Evolutionary conservation across 2,888 invertebrate species (phyloP).

Genomic region (Nemoura dubitans): DNA sequence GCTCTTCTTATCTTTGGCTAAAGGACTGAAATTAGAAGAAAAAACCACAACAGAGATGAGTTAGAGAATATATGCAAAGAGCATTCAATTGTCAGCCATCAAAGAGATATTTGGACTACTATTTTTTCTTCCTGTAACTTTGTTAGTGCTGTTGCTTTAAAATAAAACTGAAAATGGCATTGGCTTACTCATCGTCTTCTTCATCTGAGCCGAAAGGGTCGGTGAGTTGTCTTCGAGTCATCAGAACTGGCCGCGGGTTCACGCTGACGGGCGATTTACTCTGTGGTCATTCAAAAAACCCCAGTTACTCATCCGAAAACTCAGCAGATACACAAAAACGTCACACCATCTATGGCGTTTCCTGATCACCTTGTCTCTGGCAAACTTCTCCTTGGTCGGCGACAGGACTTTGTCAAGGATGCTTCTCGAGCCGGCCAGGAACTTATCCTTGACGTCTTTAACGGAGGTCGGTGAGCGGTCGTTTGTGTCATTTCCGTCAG

Average conservation of each 20-base stretch:
- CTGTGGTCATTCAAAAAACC: conserved; percentile 52
- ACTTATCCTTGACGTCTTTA: conserved; percentile 76
- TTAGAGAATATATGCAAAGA: background rate
- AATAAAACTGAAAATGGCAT: background rate
- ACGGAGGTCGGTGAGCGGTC: conserved; percentile 65
- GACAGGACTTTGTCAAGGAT: conserved; percentile 80
- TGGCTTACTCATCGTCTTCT: conserved; percentile 66
- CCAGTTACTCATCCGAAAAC: background rate
- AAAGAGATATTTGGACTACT: too few species aligned
- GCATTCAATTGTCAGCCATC: background rate
- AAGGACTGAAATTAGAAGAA: conserved; percentile 38
- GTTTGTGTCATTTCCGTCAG: conserved; percentile 59
- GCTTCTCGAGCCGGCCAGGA: conserved; percentile 74
- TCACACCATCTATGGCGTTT: background rate
- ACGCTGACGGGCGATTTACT: conserved; percentile 60
- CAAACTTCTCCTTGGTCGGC: conserved; percentile 73
- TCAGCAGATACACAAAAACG: background rate
- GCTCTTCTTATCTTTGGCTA: conserved; percentile 46
- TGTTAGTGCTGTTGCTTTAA: too few species aligned
- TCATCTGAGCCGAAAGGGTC: conserved; percentile 94
- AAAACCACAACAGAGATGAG: background rate
- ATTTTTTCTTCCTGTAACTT: too few species aligned
- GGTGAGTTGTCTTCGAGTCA: conserved; percentile 85
- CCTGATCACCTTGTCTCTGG: conserved; percentile 60
- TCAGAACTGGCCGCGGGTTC: conserved; percentile 64